Evolutionary conservation across 2,113 vertebrate genomes (phyloP).

Genomic region (Ctenomys sociabilis): DNA sequence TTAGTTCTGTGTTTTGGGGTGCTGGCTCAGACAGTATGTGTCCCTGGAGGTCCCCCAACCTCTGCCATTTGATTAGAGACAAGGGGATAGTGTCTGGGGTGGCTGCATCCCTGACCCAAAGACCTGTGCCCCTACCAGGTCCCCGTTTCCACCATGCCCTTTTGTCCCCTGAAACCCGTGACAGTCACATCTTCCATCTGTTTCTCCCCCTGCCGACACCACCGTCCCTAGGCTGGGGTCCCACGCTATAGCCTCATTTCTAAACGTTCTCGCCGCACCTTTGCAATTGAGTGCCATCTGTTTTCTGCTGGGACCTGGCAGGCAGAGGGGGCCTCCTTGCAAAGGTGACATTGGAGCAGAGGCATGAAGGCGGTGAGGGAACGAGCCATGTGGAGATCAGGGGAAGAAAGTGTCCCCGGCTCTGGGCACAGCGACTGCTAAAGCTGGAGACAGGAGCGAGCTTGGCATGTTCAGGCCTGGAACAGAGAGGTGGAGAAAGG

Average conservation of each 20-base stretch:
- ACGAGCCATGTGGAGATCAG: not conserved
- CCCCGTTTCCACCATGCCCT: not conserved
- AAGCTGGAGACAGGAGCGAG: not conserved
- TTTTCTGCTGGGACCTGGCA: conserved; percentile 34
- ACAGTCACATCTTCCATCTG: not conserved
- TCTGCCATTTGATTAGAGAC: not conserved
- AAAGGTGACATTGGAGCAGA: conserved; percentile 37
- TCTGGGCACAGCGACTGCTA: not conserved
- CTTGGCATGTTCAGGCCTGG: not conserved
- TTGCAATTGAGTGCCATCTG: not conserved
- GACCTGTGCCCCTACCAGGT: not conserved
- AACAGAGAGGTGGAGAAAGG: not conserved
- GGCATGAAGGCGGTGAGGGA: not conserved
- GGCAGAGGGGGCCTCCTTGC: not conserved
- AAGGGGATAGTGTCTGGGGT: not conserved
- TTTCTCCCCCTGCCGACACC: not conserved
- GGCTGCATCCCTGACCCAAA: not conserved
- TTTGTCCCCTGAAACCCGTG: not conserved
- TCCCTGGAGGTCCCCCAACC: not conserved
- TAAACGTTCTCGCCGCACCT: not conserved
- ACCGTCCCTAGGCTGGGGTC: not conserved
- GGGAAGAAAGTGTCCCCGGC: not conserved
- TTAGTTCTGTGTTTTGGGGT: accelerated
- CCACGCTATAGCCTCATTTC: not conserved
- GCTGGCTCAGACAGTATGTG: accelerated